Evolutionary conservation across 2,113 vertebrate species (phyloP).

Genomic region (Leptobrachium ailaonicum): DNA sequence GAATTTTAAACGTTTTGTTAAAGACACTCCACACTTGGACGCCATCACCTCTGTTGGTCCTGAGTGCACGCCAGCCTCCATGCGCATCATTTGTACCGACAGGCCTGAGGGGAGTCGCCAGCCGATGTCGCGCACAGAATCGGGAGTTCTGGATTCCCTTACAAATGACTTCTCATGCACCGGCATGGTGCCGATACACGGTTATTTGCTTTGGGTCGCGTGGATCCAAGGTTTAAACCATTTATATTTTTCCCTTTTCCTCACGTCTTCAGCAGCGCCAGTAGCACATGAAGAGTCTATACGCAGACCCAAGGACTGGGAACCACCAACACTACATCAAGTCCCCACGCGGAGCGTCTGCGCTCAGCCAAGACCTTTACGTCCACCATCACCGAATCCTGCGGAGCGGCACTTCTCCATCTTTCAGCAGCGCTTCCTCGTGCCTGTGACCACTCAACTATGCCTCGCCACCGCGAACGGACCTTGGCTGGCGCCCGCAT

Average conservation of each 20-base stretch:
- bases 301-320: conserved; percentile 63
- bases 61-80: too few relatives aligned
- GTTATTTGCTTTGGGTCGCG: too few relatives aligned
- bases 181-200: too few relatives aligned
- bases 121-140: too few relatives aligned
- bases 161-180: too few relatives aligned
- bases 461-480: conserved; percentile 73
- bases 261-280: conserved; percentile 72
- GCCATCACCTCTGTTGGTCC: too few relatives aligned
- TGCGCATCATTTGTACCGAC: too few relatives aligned
- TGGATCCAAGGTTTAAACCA: too few relatives aligned
- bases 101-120: too few relatives aligned
- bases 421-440: conserved; percentile 84
- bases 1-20: too few relatives aligned
- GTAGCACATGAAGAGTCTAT: conserved; percentile 67
- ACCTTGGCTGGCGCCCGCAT: conserved; percentile 64
- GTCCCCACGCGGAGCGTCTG: conserved; percentile 69
- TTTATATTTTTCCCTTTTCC: conserved; percentile 49
- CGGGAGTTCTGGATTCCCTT: too few relatives aligned
- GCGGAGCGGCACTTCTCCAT: conserved; percentile 95
- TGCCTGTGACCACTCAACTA: conserved; percentile 66
- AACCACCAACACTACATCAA: conserved; percentile 68
- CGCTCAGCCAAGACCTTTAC: conserved; percentile 75
- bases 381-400: conserved; percentile 92
- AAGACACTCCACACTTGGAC: too few relatives aligned